Evolutionary conservation across 2,888 invertebrate species (phyloP).

Genomic region (Trichopoda pennipes): DNA sequence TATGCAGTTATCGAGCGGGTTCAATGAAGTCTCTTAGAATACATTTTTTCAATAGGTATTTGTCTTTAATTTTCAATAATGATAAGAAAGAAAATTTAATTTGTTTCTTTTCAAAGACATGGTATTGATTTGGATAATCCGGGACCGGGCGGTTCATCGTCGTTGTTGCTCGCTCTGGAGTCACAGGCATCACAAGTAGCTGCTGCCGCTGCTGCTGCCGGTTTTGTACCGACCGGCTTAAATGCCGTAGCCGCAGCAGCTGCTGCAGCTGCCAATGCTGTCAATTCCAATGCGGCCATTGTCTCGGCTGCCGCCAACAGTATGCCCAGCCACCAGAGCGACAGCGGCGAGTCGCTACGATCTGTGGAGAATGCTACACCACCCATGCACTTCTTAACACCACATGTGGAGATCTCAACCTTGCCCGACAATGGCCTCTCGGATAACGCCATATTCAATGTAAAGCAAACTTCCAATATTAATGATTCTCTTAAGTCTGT

Average conservation of each 20-base stretch:
- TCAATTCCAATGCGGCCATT: conserved; percentile 75
- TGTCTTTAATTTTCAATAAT: background rate
- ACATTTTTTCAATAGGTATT: conserved; percentile 92
- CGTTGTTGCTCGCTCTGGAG: conserved; percentile 86
- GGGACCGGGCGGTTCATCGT: conserved; percentile 90
- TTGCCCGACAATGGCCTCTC: conserved; percentile 88
- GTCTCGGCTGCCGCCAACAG: conserved; percentile 81
- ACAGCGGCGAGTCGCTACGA: conserved; percentile 91
- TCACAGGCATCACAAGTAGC: conserved; percentile 83
- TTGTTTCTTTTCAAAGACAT: conserved; percentile 83
- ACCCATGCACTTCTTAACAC: conserved; percentile 94
- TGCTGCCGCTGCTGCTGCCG: conserved; percentile 82
- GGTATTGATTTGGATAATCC: conserved; percentile 95
- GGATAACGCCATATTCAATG: conserved; percentile 83
- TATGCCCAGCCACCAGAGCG: conserved; percentile 88
- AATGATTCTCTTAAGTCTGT: conserved; percentile 69
- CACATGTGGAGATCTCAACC: conserved; percentile 94
- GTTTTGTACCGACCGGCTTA: conserved; percentile 78
- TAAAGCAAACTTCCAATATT: conserved; percentile 74
- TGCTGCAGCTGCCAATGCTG: conserved; percentile 73
- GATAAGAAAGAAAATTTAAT: background rate
- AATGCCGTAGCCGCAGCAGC: conserved; percentile 75
- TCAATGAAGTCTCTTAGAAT: conserved; percentile 94
- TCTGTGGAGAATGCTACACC: conserved; percentile 94
- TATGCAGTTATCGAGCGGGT: conserved; percentile 93